phyloP scores from a whole-genome alignment of 2,113 vertebrate genomes.

The Myotis lucifugus region DNA sequence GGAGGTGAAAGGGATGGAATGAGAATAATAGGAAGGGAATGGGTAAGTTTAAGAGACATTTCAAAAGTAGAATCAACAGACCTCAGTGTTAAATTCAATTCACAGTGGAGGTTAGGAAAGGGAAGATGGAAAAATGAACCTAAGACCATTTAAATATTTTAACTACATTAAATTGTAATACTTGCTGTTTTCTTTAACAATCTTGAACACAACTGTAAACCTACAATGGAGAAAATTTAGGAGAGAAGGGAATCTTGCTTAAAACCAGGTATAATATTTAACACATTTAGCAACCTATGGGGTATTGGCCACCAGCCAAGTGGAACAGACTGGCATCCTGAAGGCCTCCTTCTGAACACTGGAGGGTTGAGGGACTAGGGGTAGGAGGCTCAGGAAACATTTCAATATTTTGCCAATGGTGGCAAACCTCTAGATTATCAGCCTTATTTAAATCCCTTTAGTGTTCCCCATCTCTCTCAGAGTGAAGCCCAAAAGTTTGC shows the following conservation, averaged over 20 bases:
- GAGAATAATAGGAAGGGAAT: neutral
- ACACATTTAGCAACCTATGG: neutral
- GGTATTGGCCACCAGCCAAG: neutral
- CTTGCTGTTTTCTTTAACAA: neutral
- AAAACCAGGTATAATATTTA: conserved; percentile 3
- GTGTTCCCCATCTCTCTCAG: neutral
- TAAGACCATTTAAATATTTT: neutral
- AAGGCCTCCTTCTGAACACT: neutral
- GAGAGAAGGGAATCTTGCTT: neutral
- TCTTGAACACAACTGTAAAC: neutral
- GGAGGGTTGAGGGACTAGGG: neutral
- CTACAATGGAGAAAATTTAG: neutral
- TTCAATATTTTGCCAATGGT: neutral
- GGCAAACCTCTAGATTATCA: neutral
- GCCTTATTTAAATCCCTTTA: neutral
- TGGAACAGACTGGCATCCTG: neutral
- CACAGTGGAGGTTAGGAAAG: neutral
- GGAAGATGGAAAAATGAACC: neutral
- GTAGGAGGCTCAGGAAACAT: neutral
- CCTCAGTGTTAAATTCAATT: neutral
- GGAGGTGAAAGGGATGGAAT: neutral
- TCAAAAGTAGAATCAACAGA: conserved; percentile 11
- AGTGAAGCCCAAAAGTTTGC: neutral
- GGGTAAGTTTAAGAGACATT: neutral
- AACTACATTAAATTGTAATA: neutral